Percentiles rank a stretch among this genome's conserved stretches.
Evolutionary conservation across 2,113 vertebrate genomes (phyloP).

Genomic region (Coptodon bakossiorum): DNA sequence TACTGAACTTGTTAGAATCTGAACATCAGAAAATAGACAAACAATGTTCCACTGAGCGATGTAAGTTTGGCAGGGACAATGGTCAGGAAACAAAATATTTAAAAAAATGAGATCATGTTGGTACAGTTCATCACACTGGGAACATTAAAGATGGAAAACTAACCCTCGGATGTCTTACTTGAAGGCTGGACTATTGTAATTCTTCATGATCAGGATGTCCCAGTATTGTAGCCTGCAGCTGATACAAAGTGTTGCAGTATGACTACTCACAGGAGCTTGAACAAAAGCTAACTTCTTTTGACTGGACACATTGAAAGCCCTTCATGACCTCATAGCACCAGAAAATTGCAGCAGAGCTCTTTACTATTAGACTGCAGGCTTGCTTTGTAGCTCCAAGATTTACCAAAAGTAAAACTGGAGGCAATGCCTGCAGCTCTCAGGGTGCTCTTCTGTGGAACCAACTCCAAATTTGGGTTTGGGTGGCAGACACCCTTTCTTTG

Average conservation of each 20-base stretch:
- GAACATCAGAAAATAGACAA: neutral
- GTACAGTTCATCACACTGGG: neutral
- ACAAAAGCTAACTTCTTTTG: neutral
- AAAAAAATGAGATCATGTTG: accelerated
- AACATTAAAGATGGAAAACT: neutral
- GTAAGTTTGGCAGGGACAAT: neutral
- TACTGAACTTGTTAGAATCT: neutral
- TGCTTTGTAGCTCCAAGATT: neutral
- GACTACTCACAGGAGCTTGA: neutral
- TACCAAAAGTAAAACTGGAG: neutral
- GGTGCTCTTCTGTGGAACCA: neutral
- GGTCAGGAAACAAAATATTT: neutral
- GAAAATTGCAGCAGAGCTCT: neutral
- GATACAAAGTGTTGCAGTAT: neutral
- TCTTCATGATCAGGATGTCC: neutral
- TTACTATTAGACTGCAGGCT: neutral
- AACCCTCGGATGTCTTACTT: neutral
- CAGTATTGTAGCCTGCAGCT: neutral
- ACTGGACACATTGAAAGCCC: neutral
- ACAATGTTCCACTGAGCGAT: neutral
- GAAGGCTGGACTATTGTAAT: neutral
- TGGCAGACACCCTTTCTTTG: neutral
- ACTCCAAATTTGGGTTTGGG: neutral
- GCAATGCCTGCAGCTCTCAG: neutral
- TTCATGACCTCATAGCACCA: neutral